A percentile compares a stretch with the other conserved stretches of the same genome.
Evolutionary conservation across 2,113 vertebrate genomes (phyloP).

Genomic region (Pluvialis apricaria): DNA sequence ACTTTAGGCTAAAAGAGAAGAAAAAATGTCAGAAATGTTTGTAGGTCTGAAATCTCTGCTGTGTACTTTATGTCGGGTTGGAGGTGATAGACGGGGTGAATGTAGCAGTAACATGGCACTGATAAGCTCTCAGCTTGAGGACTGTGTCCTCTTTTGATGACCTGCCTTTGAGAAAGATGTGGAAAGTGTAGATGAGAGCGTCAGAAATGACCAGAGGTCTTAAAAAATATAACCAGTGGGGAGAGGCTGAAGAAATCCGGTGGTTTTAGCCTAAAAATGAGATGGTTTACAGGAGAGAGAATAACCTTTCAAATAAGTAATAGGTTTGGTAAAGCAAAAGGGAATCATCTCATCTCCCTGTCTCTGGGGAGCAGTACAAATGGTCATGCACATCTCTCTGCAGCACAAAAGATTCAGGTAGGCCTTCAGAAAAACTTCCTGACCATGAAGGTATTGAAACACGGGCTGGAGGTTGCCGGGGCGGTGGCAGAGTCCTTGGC

Average conservation of each 20-base stretch:
- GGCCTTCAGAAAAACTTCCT: background rate
- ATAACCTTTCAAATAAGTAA: background rate
- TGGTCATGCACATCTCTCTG: background rate
- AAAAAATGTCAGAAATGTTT: background rate
- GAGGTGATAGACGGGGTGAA: slow-evolving; percentile 11
- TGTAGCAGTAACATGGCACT: background rate
- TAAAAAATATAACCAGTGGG: background rate
- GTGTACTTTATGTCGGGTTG: background rate
- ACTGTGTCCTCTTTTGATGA: background rate
- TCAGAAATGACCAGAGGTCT: background rate
- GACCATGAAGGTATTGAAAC: background rate
- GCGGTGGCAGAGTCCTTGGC: background rate
- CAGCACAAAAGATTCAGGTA: background rate
- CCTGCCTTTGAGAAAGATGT: background rate
- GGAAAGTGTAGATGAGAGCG: background rate
- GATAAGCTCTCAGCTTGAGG: slow-evolving; percentile 23
- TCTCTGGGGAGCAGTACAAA: background rate
- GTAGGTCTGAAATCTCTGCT: background rate
- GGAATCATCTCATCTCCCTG: background rate
- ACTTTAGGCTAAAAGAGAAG: background rate
- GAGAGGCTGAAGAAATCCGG: background rate
- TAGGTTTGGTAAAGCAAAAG: background rate
- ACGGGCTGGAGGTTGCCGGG: background rate
- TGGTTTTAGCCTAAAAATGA: background rate
- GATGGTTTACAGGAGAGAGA: background rate